A percentile compares a stretch with the other conserved stretches of the same genome.
These are phyloP conservation scores for Lordiphosa stackelbergi DNA, from an alignment of 1,140 invertebrate species.

Conservation along the genomic window DNA sequence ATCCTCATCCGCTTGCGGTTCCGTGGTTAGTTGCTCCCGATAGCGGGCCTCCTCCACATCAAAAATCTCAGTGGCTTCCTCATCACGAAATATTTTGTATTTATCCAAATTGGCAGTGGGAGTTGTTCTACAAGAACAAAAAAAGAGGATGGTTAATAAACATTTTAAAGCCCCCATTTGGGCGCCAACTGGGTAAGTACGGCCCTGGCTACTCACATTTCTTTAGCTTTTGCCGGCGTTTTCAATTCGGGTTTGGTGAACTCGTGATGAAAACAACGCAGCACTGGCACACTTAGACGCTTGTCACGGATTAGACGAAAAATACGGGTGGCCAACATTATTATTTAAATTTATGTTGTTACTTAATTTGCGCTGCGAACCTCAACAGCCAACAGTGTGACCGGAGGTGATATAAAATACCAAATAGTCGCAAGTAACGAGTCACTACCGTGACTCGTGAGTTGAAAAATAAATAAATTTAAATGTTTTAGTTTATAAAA, in stretches of 20 bases:
- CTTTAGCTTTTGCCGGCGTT: not conserved
- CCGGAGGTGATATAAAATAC: too few relatives aligned
- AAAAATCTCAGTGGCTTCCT: slow-evolving; percentile 81
- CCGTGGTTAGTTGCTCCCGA: slow-evolving; percentile 40
- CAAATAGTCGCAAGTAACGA: too few relatives aligned
- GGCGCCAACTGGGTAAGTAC: too few relatives aligned
- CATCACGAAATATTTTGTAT: slow-evolving; percentile 78
- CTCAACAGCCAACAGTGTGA: not conserved
- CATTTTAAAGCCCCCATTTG: too few relatives aligned
- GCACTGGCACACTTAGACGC: slow-evolving; percentile 50
- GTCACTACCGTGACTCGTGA: too few relatives aligned
- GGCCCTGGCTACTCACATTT: not conserved
- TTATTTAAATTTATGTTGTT: slow-evolving; percentile 5
- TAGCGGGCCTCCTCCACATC: slow-evolving; percentile 82
- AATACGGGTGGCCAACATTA: slow-evolving; percentile 51
- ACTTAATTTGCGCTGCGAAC: not conserved
- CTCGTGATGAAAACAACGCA: slow-evolving; percentile 69
- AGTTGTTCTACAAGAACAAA: too few relatives aligned
- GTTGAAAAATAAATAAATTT: too few relatives aligned
- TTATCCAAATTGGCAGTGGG: slow-evolving; percentile 17
- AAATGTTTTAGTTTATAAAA: too few relatives aligned
- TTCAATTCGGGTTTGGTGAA: slow-evolving; percentile 40
- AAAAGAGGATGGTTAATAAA: too few relatives aligned
- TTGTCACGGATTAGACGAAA: slow-evolving; percentile 57
- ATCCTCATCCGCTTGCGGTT: slow-evolving; percentile 62